Base-by-base conservation (phyloP, 2,113 vertebrate genomes). In the Mungos mungo region DNA sequence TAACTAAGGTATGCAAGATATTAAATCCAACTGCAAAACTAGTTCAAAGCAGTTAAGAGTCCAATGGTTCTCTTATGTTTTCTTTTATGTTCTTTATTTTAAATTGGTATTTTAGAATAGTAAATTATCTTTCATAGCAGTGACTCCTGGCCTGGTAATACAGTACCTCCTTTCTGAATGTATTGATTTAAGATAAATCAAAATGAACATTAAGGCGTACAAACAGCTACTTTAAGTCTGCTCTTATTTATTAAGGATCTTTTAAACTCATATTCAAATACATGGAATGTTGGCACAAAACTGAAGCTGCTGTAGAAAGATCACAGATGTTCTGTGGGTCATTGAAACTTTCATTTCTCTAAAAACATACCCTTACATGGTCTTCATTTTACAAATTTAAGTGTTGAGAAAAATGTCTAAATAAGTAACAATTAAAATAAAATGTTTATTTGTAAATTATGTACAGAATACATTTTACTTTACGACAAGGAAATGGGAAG, bases 231-330 rank as follows among this genome's bases (percentile, higher is more conserved):
- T 97, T 97, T 95, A 97, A 93, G 97, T 98, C 98, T 99, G 98
- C 97, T 98, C 98, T 98, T 98, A 98, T 65, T 98, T 98, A 98
- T 98, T 98, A 98, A 99, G 98, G 98, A 99, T 98, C 93, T 27
- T 98, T 96, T 96, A 98, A 97, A 98, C 98, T 98, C 95, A 97
- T 96, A 98, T 94, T 98, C 98, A 98, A 99, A 99, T 98, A 99
- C 98, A 98, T 98, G 99, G 99, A 99, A 99, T 99, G 99, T 99
- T 99, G 98, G 99, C 99, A 99, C 98, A 98, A 97, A 98, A 98
- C 98, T 98, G 98, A 98, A 98, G 99, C 98, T 98, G 97, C 98
- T 98, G 97, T 98, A 98, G 98, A 99, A 98, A 98, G 98, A 98
- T 98, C 97, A 98, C 96, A 97, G 96, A 98, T 97, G 96, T 90